Evolutionary conservation across 2,888 invertebrate species (phyloP).

Genomic region (Stenolophus ochropezus): DNA sequence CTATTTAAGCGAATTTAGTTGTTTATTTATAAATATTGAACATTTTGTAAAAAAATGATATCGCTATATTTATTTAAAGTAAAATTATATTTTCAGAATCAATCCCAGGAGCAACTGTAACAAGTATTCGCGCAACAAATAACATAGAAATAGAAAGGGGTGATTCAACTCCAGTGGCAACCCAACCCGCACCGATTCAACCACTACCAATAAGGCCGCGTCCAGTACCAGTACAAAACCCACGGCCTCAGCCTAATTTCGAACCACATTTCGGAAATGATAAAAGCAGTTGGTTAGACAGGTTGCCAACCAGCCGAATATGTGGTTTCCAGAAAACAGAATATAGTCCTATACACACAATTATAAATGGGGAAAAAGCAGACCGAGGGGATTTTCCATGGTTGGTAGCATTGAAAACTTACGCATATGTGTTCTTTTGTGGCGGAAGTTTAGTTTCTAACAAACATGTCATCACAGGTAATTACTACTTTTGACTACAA

Average conservation of each 20-base stretch:
- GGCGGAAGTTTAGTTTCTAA: conserved; percentile 15
- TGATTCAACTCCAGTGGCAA: neutral
- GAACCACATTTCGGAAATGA: neutral
- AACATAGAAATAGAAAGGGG: neutral
- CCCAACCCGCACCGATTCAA: neutral
- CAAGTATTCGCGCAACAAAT: neutral
- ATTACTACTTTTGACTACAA: too few species aligned
- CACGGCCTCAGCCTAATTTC: neutral
- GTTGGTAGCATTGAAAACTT: conserved; percentile 3
- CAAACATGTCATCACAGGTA: conserved; percentile 31
- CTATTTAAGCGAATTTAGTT: too few species aligned
- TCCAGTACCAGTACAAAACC: neutral
- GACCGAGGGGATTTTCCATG: conserved; percentile 24
- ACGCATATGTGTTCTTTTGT: neutral
- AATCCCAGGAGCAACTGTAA: neutral
- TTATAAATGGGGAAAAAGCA: conserved; percentile 6
- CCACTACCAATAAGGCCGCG: neutral
- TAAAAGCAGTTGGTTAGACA: neutral
- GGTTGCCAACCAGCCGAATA: neutral
- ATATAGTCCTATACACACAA: neutral
- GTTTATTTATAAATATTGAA: too few species aligned
- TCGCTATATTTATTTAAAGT: too few species aligned
- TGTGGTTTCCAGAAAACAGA: neutral
- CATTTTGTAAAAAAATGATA: too few species aligned
- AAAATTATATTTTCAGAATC: too few species aligned